A percentile compares a stretch with the other conserved stretches of the same genome.
Conservation (phyloP, 2,888 invertebrate genomes). For the Rhodophaea formosa region DNA sequence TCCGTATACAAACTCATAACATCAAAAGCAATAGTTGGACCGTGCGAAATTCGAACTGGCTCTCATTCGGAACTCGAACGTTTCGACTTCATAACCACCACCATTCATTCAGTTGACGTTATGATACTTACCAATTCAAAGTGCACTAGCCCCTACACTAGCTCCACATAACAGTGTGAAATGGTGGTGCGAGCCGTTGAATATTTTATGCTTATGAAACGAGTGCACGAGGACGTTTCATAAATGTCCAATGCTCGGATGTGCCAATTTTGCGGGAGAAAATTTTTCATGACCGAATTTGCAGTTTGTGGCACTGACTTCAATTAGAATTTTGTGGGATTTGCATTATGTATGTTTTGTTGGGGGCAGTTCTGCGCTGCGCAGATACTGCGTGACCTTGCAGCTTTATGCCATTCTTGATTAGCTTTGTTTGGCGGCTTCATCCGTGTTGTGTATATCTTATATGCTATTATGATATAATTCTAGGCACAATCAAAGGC, state of each 20-base stretch:
- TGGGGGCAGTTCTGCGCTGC: no score
- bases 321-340: background rate
- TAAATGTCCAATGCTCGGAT: conserved; percentile 40
- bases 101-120: background rate
- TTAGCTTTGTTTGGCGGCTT: no score
- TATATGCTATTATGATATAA: no score
- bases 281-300: conserved; percentile 28
- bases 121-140: background rate
- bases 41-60: no score
- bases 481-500: no score
- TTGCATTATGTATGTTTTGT: background rate
- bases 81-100: no score
- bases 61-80: no score
- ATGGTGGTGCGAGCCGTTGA: conserved; percentile 25
- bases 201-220: conserved; percentile 32
- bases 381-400: no score
- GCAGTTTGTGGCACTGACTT: conserved; percentile 13
- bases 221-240: conserved; percentile 37
- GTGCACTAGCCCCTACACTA: conserved; percentile 17
- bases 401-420: no score
- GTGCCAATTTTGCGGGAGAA: conserved; percentile 39
- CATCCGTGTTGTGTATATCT: no score
- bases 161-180: conserved; percentile 21
- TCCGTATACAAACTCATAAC: no score
- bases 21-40: no score